Evolutionary conservation across 2,888 invertebrate genomes (phyloP), one percentile per base, ranked within the genome.

Genomic region (Clivina fossor): DNA sequence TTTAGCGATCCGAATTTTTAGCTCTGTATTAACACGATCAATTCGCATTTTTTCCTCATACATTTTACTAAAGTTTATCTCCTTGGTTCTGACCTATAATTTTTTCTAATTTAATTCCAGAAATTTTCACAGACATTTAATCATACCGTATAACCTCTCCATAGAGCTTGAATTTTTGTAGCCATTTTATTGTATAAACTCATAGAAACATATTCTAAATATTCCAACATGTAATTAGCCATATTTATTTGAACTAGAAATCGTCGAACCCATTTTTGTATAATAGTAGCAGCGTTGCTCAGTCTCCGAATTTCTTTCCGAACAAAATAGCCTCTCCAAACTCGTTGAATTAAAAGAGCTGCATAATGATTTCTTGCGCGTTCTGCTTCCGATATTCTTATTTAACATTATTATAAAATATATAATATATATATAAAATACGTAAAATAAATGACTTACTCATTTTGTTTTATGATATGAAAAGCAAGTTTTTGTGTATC

Each of bases 181-280:
- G 74, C 74, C 60, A 64, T 64, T 16, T 56, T 60, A 40, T 68
- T 57, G 53, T 68, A 71, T 37, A 51, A 56, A 1, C 15, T 4
- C 20, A 20, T 22, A 4, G 28, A 28, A 3, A 9, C 15, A 15
- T 57, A 35, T 4, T 58, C 56, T 15, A 57, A 26, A 35, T 61
- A 63, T n/a, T 55, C 60, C 15, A 47, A 22, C n/a, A 60, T 53
- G n/a, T 59, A 59, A 24, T 62, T 50, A 4, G 60, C 60, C 49
- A 63, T 54, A 40, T 66, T 61, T 56, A 63, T 62, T 44, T 65
- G 56, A 1, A 64, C 64, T 11, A 69, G 57, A 67, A 67, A 73
- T 7, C 74, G 70, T 33, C 72, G 64, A 9, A 68, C 63, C 30
- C 61, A 60, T 60, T 64, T 69, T 62, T 74, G 73, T 19, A 74